Base-by-base conservation (phyloP, 2,797 vertebrate species). In the Myioborus miniatus region DNA sequence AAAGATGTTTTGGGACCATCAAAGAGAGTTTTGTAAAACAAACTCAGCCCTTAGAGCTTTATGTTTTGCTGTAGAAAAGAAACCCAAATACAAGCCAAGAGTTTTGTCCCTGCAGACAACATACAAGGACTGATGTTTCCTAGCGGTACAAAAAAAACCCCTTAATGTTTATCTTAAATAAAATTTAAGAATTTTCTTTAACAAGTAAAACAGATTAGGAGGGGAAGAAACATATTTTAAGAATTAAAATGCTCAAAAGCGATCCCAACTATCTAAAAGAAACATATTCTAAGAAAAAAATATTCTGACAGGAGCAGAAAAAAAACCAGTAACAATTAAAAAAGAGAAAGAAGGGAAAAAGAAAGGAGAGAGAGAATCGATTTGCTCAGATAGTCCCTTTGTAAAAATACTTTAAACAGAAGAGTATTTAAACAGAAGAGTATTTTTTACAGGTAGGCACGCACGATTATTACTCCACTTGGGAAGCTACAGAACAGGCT, bases 21-120 rank as follows among this genome's bases (percentile, higher is more conserved):
- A 97, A 97, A 98, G 96, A 95, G 89, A 96, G 94, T 93, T 97
- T 97, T 96, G 94, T 81, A 96, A 97, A 98, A 97, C 95, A 98
- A 97, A 96, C 91, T 94, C 91, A 94, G 84, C 64, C 93, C 89
- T 95, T 76, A 93, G 94, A 97, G 94, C 72, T 96, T 90, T 95
- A 93, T 92, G 85, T 91, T 97, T 96, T 95, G 85, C 69, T 96
- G 70, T 76, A 87, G 90, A 91, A 92, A 83, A 95, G 91, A 90
- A 92, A 95, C 71, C 83, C 86, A 91, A 95, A 89, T 77, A 96
- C 60, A 95, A 96, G 91, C 90, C 90, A 87, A 52, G 87, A 95
- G 83, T 50, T 95, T 87, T 81, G 83, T 77, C 77, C 87, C 77
- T 81, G 47, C 76, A 85, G 88, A 96, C 58, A 94, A 85, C 88